Conservation (phyloP, 2,113 vertebrate genomes). For the Kobus ellipsiprymnus region DNA sequence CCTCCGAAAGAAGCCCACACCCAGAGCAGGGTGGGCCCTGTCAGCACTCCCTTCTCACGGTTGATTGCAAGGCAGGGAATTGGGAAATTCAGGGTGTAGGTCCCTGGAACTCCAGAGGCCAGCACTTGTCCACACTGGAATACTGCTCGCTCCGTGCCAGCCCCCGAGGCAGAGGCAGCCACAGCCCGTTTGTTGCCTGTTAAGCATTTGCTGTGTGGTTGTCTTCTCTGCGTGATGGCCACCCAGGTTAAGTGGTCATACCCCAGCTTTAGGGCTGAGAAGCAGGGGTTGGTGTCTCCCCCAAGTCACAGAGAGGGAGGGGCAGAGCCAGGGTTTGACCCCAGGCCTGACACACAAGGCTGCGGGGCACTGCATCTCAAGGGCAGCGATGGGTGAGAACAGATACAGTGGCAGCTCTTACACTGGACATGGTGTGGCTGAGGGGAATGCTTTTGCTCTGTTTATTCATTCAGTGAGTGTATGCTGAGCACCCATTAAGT, state of each 20-base stretch:
- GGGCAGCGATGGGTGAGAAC: background rate
- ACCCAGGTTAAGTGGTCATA: too few species aligned
- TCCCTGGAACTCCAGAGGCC: background rate
- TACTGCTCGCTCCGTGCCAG: background rate
- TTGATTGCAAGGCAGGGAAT: background rate
- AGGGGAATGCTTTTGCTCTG: background rate
- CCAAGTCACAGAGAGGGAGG: background rate
- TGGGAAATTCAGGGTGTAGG: background rate
- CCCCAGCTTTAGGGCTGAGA: background rate
- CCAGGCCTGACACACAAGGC: background rate
- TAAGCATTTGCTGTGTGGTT: background rate
- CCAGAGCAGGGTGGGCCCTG: background rate
- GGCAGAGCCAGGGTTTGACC: background rate
- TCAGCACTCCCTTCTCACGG: background rate
- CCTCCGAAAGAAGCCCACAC: background rate
- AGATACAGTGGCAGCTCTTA: accelerated
- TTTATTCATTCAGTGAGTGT: background rate
- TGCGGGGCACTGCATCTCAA: background rate
- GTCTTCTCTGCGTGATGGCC: background rate
- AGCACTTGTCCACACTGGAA: background rate
- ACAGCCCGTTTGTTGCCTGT: background rate
- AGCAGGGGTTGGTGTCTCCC: background rate
- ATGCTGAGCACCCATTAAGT: background rate
- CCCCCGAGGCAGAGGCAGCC: background rate
- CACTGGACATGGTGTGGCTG: background rate